Percentiles rank a stretch among this genome's conserved stretches.
phyloP scores from a whole-genome alignment of 2,888 invertebrate genomes.

The Rhagophthalmus giganteus region DNA sequence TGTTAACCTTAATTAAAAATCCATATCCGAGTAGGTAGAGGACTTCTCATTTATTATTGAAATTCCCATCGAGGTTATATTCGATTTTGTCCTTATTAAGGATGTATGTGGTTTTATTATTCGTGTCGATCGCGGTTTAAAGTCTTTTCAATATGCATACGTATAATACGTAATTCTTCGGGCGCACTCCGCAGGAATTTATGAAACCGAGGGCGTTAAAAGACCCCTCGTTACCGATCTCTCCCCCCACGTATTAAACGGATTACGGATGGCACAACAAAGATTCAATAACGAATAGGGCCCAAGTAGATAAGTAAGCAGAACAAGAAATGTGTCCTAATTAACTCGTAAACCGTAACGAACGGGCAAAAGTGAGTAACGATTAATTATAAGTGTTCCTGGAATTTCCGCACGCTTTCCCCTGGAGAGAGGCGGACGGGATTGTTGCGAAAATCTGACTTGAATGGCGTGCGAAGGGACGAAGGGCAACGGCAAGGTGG shows the following conservation, averaged over 20 bases:
- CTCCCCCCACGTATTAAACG: background rate
- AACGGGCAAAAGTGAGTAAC: constrained; percentile 11
- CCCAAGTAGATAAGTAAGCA: background rate
- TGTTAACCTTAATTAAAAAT: no score
- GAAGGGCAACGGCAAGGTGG: constrained; percentile 17
- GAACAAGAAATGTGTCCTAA: background rate
- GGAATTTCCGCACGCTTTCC: constrained; percentile 7
- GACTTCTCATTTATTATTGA: no score
- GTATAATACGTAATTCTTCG: background rate
- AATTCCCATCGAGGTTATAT: no score
- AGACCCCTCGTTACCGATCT: background rate
- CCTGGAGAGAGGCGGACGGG: constrained; percentile 2
- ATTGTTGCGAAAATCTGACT: constrained; percentile 14
- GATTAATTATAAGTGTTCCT: constrained; percentile 17
- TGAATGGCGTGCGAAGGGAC: constrained; percentile 24
- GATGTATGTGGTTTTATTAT: no score
- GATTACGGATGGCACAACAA: background rate
- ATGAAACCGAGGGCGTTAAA: background rate
- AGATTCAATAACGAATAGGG: background rate
- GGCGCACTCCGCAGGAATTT: background rate
- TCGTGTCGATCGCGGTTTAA: no score
- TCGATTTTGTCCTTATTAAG: no score
- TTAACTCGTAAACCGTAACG: constrained; percentile 12
- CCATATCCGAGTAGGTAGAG: no score
- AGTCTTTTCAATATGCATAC: no score